Conservation (phyloP, 2,113 vertebrate genomes). For the Triplophysa dalaica region DNA sequence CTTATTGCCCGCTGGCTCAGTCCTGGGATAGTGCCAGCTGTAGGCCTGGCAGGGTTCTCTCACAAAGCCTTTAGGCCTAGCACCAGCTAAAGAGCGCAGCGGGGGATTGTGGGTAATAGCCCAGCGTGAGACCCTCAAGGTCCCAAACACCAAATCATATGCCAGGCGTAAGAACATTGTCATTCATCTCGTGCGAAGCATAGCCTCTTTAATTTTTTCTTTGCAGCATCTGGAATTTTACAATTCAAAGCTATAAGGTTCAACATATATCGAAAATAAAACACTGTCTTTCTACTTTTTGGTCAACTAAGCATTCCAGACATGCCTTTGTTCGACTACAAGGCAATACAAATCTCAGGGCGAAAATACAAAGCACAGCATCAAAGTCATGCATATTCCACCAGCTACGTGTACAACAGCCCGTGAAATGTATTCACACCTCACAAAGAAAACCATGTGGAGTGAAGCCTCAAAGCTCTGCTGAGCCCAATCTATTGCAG, state of each 20-base stretch:
- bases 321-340: slow-evolving; percentile 14
- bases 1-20: slow-evolving; percentile 21
- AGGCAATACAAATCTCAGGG: not conserved
- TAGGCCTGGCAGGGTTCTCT: slow-evolving; percentile 24
- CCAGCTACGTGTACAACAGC: slow-evolving; percentile 21
- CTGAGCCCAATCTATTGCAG: not conserved
- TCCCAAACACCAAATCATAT: slow-evolving; percentile 9
- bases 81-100: slow-evolving; percentile 13
- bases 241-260: not conserved
- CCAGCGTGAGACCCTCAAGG: slow-evolving; percentile 15
- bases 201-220: not conserved
- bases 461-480: not conserved
- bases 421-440: slow-evolving; percentile 19
- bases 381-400: slow-evolving; percentile 27
- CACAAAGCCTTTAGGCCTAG: slow-evolving; percentile 28
- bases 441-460: slow-evolving; percentile 10
- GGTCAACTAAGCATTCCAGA: slow-evolving; percentile 10
- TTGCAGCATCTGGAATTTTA: not conserved
- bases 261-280: not conserved
- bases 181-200: slow-evolving; percentile 3
- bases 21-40: slow-evolving; percentile 5
- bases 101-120: slow-evolving; percentile 27
- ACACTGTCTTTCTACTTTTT: not conserved
- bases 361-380: slow-evolving; percentile 11
- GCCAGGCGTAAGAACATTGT: not conserved